These are phyloP conservation scores for Anthopleura sola DNA, from an alignment of 64 coral and sea anemone species.

Conservation along the genomic window DNA sequence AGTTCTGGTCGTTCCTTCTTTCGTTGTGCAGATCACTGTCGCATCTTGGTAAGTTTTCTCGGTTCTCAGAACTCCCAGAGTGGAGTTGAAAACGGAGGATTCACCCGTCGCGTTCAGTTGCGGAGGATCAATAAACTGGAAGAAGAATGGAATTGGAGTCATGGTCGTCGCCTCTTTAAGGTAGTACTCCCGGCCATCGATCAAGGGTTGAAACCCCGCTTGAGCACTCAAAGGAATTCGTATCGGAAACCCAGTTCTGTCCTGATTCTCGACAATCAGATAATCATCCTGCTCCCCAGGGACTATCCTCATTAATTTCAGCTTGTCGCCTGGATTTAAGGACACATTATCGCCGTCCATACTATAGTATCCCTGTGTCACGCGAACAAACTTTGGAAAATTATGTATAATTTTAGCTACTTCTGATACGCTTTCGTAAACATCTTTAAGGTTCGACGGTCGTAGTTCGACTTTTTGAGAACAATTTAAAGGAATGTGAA, in stretches of 20 bases:
- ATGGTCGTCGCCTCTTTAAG: conserved; percentile 58
- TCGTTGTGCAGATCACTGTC: conserved; percentile 72
- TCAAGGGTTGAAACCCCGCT: conserved; percentile 74
- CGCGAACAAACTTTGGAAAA: conserved; percentile 74
- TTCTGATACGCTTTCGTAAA: conserved; percentile 72
- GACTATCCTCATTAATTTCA: conserved; percentile 57
- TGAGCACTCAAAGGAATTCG: conserved; percentile 58
- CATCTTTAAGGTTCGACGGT: conserved; percentile 58
- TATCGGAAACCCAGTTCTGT: conserved; percentile 40
- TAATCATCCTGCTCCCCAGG: conserved; percentile 50
- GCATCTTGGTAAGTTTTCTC: conserved; percentile 66
- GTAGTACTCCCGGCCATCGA: conserved; percentile 83
- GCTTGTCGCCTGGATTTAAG: conserved; percentile 88
- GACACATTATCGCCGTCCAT: conserved; percentile 68
- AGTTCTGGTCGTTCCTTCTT: conserved; percentile 52
- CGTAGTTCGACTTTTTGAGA: conserved; percentile 81
- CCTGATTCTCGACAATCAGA: conserved; percentile 70
- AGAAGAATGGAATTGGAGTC: conserved; percentile 51
- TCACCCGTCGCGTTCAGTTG: conserved; percentile 45
- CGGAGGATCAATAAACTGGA: conserved; percentile 69
- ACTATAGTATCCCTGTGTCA: conserved; percentile 77
- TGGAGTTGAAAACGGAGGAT: conserved; percentile 63
- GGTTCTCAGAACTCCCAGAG: conserved; percentile 58
- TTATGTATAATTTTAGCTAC: conserved; percentile 25
- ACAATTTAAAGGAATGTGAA: conserved; percentile 90